Evolutionary conservation across 2,888 invertebrate species (phyloP), one percentile per base, ranked within the genome.

Genomic region (Loripinus fragilis): DNA sequence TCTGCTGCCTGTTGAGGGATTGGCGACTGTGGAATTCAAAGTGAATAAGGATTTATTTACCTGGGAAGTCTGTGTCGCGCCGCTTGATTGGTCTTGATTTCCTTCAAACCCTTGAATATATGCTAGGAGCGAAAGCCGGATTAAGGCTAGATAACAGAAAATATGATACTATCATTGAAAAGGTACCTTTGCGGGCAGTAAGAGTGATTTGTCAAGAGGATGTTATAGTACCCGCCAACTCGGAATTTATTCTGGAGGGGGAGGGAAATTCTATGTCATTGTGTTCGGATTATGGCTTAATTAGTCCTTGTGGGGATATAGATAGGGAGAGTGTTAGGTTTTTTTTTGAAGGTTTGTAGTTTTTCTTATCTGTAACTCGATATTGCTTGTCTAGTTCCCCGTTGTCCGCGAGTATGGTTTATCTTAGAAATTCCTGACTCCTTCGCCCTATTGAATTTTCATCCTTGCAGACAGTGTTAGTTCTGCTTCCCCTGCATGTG

Each of bases 51-150:
- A 69, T 48, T n/a, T 20, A 23, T 80, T 71, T 75, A n/a, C 52
- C 23, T 74, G 74, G 76, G 66, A 73, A 41, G 45, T 76, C 23
- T 65, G 52, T 30, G 69, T 80, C 20, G 76, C 80, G 23, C 52
- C 67, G 10, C 72, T 72, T 66, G 45, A 25, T 72, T 20, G 72
- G 72, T 12, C 33, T 65, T n/a, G 72, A 72, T 45, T 72, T 72
- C 42, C n/a, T 50, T 7, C 50, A 50, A 50, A 5, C 8, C 23
- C 7, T 5, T 23, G 50, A 50, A 5, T 50, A 50, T 50, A n/a
- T 50, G 50, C 17, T 50, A 23, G 20, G 50, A 10, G 50, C 50
- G n/a, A 50, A 50, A 20, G 10, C 50, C 5, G 50, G 50, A 5
- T 20, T 50, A 12, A 50, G 50, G 23, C n/a, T 50, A n/a, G n/a